Base-by-base conservation (phyloP, 1,140 invertebrate species). In the Aphelinus atriplicis region DNA sequence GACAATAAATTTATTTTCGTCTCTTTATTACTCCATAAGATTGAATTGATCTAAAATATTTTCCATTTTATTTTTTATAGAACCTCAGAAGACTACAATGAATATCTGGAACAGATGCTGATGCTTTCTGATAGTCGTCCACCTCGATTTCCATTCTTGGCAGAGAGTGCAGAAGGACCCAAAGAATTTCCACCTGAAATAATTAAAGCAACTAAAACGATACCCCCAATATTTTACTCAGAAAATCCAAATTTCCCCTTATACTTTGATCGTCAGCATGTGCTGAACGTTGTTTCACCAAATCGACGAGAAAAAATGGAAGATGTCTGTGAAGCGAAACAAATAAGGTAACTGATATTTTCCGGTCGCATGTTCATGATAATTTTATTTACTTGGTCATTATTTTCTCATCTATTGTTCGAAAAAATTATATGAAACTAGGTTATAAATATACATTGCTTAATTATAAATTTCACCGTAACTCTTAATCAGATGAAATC, bases 131-230 rank as follows among this genome's bases (percentile, higher is more conserved):
- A 83, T 70, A 55, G 67, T 65, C 81, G 78, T 75, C 51, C 77
- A 1, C 81, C 79, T 67, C 81, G 86, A 53, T 78, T 74, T 57
- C 64, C 83, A 6, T 78, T 84, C 7, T 51, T 84, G 3, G 84
- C 77, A 3, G 81, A 85, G 45, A 82, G 84, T 61, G 58, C 82
- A 43, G 78, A 83, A 26, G 85, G 85, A 45, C 79, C 80, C 1
- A 84, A 84, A 78, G 80, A 81, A 64, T 87, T 81, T 57, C 85
- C 86, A 3, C 86, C 87, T 76, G 82, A 85, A 2, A 78, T 84
- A 3, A 81, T 76, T 43, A 58, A 80, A 50, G 84, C 84, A 26
- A 87, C 84, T 76, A 81, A 80, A 48, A 82, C 76, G 64, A 72
- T 72, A 57, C 71, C 80, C 48, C 70, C 77, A 26, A 58, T 88